These are phyloP conservation scores for Galleria mellonella DNA, from an alignment of 1,140 invertebrate species.

Conservation along the genomic window DNA sequence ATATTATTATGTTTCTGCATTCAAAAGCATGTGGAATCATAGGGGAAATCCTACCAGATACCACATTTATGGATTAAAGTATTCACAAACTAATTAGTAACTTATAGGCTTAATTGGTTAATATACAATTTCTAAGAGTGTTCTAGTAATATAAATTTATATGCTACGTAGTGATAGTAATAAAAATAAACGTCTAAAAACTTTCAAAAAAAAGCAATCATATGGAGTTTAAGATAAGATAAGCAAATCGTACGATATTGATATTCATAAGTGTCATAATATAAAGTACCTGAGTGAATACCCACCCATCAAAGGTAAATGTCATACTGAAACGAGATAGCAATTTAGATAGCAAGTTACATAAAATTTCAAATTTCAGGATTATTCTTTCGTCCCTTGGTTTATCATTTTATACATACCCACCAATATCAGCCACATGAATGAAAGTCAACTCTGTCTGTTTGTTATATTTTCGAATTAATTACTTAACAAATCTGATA, in stretches of 20 bases:
- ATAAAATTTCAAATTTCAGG: neutral
- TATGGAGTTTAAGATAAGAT: conserved; percentile 34
- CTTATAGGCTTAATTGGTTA: too few relatives aligned
- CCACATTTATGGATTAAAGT: too few relatives aligned
- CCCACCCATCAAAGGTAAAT: neutral
- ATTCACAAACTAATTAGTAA: neutral
- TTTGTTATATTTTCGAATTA: too few relatives aligned
- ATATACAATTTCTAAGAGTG: neutral
- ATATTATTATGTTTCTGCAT: too few relatives aligned
- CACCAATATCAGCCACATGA: too few relatives aligned
- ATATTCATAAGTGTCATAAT: conserved; percentile 1
- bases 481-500: too few relatives aligned
- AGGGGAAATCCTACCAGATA: too few relatives aligned
- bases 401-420: conserved; percentile 20
- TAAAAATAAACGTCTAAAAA: conserved; percentile 21
- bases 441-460: too few relatives aligned
- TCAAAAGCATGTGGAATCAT: too few relatives aligned
- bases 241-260: conserved; percentile 32
- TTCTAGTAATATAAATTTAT: too few relatives aligned
- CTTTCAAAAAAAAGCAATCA: conserved; percentile 22
- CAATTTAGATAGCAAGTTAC: conserved; percentile 2
- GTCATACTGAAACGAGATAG: neutral
- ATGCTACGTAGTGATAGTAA: too few relatives aligned
- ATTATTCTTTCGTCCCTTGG: conserved; percentile 7
- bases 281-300: too few relatives aligned